A percentile compares a stretch with the other conserved stretches of the same genome.
Evolutionary conservation across 2,797 vertebrate species (phyloP).

Genomic region (Columba guinea): DNA sequence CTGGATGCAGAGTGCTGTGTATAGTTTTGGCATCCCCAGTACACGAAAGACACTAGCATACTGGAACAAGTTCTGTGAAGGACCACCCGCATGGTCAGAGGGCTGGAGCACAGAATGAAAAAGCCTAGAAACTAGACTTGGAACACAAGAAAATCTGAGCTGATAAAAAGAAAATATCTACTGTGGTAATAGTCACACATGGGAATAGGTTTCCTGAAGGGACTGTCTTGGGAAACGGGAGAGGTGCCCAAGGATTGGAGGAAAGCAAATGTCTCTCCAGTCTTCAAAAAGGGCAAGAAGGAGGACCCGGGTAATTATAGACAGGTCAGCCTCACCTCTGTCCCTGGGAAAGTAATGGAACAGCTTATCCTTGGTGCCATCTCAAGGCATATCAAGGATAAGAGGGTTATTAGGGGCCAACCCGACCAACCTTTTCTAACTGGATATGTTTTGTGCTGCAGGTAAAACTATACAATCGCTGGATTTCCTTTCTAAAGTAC

Average conservation of each 20-base stretch:
- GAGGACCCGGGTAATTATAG: too few relatives aligned
- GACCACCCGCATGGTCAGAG: neutral
- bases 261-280: too few relatives aligned
- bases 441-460: neutral
- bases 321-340: too few relatives aligned
- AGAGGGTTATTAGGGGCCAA: too few relatives aligned
- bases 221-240: neutral
- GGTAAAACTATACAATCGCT: neutral
- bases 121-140: neutral
- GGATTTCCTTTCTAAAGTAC: neutral
- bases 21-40: neutral
- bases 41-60: neutral
- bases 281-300: too few relatives aligned
- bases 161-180: fast-evolving
- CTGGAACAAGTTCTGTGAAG: neutral
- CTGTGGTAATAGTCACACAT: neutral
- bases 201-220: neutral
- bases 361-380: too few relatives aligned
- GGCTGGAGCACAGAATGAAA: neutral
- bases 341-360: too few relatives aligned
- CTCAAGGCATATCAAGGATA: too few relatives aligned
- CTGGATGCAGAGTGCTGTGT: neutral
- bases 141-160: neutral
- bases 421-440: neutral
- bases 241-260: too few relatives aligned